phyloP scores from a whole-genome alignment of 2,888 invertebrate species.

The Leptothorax acervorum region DNA sequence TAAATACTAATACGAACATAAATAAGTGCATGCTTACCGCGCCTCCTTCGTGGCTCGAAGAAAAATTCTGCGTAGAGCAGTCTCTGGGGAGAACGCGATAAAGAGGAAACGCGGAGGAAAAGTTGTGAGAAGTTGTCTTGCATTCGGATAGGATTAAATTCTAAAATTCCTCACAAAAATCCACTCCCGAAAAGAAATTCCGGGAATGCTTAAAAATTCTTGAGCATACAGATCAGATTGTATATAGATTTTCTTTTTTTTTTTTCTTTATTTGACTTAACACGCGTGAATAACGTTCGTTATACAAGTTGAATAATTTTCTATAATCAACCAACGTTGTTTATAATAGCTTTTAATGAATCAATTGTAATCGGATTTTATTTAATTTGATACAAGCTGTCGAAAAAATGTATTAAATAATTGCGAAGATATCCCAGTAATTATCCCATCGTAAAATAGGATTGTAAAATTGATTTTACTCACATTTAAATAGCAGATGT shows the following conservation, averaged over 20 bases:
- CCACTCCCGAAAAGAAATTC: background rate
- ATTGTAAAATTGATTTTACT: background rate
- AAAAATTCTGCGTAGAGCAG: conserved; percentile 65
- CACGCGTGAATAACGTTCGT: background rate
- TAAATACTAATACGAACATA: conserved; percentile 76
- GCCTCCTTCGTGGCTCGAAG: conserved; percentile 54
- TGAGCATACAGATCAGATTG: background rate
- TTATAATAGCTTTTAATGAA: background rate
- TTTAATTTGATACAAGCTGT: background rate
- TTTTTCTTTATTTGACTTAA: background rate
- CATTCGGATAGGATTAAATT: conserved; percentile 33
- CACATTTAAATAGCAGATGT: background rate
- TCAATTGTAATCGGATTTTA: background rate
- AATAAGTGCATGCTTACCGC: conserved; percentile 69
- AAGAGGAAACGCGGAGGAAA: conserved; percentile 5
- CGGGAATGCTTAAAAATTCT: background rate
- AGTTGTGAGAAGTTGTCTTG: conserved; percentile 42
- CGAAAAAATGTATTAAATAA: background rate
- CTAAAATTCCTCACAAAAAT: background rate
- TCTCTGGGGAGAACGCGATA: conserved; percentile 28
- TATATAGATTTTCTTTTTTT: background rate
- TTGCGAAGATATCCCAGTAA: background rate
- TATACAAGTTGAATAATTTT: background rate
- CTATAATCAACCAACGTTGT: background rate
- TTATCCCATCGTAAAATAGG: background rate